Evolutionary conservation across 64 coral and sea anemone species (phyloP).

Genomic region (Hydrozoanthus tunicans): DNA sequence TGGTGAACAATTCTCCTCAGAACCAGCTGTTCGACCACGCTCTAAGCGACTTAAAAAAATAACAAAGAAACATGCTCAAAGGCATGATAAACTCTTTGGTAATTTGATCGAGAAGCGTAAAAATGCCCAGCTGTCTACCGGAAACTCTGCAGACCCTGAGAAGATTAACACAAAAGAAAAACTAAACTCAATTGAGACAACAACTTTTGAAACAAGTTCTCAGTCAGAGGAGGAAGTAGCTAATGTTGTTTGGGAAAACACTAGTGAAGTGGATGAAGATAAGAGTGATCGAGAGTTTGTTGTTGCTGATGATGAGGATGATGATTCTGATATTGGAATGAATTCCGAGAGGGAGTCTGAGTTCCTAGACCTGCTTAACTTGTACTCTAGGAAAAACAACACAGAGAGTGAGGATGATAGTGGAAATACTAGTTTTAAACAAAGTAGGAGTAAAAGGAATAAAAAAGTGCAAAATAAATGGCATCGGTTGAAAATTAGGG

Average conservation of each 20-base stretch:
- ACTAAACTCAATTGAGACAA: not conserved
- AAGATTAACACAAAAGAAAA: not conserved
- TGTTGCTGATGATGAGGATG: slow-evolving; percentile 60
- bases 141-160: not conserved
- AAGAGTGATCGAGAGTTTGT: slow-evolving; percentile 88
- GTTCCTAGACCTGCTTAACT: slow-evolving; percentile 68
- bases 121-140: slow-evolving; percentile 39
- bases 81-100: slow-evolving; percentile 52
- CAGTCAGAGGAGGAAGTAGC: slow-evolving; percentile 29
- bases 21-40: slow-evolving; percentile 10
- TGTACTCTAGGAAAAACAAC: slow-evolving; percentile 34
- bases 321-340: slow-evolving; percentile 69
- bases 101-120: slow-evolving; percentile 65
- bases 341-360: slow-evolving; percentile 74
- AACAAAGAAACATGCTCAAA: slow-evolving; percentile 26
- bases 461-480: slow-evolving; percentile 46
- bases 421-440: not conserved
- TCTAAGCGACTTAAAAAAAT: slow-evolving; percentile 61
- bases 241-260: slow-evolving; percentile 19
- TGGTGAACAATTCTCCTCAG: not conserved
- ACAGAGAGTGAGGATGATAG: slow-evolving; percentile 18
- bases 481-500: slow-evolving; percentile 67
- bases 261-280: slow-evolving; percentile 70
- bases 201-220: slow-evolving; percentile 9
- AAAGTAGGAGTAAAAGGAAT: slow-evolving; percentile 21